These are phyloP conservation scores for Tromatobia lineatoria DNA, from an alignment of 2,888 invertebrate species.

Conservation along the genomic window DNA sequence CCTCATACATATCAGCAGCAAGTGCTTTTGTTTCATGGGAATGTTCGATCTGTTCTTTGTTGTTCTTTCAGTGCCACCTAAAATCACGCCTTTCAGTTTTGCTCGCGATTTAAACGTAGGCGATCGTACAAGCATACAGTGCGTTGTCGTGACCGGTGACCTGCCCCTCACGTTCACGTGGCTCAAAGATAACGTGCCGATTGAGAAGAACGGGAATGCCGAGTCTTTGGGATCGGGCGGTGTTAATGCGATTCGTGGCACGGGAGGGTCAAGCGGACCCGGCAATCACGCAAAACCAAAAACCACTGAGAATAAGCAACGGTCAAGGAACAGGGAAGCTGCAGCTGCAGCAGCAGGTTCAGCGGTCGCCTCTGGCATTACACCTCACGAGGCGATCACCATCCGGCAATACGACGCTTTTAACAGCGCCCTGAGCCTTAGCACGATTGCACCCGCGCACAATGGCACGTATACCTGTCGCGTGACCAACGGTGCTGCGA, in stretches of 20 bases:
- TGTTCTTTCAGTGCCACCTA: conserved; percentile 87
- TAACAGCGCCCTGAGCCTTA: conserved; percentile 88
- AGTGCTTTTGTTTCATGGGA: conserved; percentile 53
- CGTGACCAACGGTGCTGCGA: conserved; percentile 88
- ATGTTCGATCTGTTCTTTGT: conserved; percentile 66
- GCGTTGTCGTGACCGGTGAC: conserved; percentile 88
- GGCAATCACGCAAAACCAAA: conserved; percentile 37
- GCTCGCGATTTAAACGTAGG: conserved; percentile 88
- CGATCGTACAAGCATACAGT: conserved; percentile 88
- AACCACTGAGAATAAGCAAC: conserved; percentile 65
- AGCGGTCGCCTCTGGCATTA: conserved; percentile 57
- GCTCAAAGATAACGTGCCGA: conserved; percentile 88
- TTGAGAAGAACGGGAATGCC: conserved; percentile 79
- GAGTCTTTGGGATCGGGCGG: conserved; percentile 73
- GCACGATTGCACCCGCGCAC: conserved; percentile 87
- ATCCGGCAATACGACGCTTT: conserved; percentile 88
- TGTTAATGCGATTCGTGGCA: conserved; percentile 63
- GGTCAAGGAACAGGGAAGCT: conserved; percentile 62
- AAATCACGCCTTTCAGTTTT: conserved; percentile 89
- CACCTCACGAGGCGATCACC: conserved; percentile 85
- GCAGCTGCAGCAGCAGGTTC: conserved; percentile 28
- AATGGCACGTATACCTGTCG: conserved; percentile 88
- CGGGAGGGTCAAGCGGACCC: conserved; percentile 45
- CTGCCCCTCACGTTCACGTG: conserved; percentile 89
- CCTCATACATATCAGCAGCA: conserved; percentile 40